A percentile compares a stretch with the other conserved stretches of the same genome.
Evolutionary conservation across 2,888 invertebrate species (phyloP).

Genomic region (Ochropacha duplaris): DNA sequence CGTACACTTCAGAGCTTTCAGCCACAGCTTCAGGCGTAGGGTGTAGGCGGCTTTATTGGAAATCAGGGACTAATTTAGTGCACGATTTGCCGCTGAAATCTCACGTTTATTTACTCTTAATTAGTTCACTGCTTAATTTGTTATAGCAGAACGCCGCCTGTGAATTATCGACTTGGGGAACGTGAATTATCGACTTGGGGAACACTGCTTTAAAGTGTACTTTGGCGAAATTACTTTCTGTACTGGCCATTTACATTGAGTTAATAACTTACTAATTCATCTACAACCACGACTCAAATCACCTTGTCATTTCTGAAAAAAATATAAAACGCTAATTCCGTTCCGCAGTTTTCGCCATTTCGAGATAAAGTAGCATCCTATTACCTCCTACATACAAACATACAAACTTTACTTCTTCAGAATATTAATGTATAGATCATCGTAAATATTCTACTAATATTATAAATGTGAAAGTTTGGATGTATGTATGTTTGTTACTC

Average conservation of each 20-base stretch:
- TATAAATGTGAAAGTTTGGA: too few relatives aligned
- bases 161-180: neutral
- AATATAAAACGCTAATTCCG: too few relatives aligned
- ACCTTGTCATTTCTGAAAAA: too few relatives aligned
- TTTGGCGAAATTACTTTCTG: neutral
- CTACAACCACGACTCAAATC: neutral
- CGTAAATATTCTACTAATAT: too few relatives aligned
- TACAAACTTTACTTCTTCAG: too few relatives aligned
- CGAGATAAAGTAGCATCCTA: too few relatives aligned
- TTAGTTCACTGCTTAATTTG: neutral
- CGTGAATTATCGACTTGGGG: neutral
- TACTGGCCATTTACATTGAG: neutral
- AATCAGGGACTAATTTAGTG: neutral
- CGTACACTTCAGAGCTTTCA: conserved; percentile 32
- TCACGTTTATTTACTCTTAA: neutral
- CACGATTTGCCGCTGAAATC: neutral
- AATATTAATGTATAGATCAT: too few relatives aligned
- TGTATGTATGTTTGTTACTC: too few relatives aligned
- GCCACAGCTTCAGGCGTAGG: conserved; percentile 40
- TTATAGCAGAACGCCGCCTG: neutral
- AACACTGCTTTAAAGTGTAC: neutral
- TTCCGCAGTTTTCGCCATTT: too few relatives aligned
- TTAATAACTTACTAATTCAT: neutral
- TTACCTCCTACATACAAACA: too few relatives aligned
- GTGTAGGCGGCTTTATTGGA: neutral